Evolutionary conservation across 1,140 invertebrate species (phyloP).

Genomic region (Drosophila paulistorum): DNA sequence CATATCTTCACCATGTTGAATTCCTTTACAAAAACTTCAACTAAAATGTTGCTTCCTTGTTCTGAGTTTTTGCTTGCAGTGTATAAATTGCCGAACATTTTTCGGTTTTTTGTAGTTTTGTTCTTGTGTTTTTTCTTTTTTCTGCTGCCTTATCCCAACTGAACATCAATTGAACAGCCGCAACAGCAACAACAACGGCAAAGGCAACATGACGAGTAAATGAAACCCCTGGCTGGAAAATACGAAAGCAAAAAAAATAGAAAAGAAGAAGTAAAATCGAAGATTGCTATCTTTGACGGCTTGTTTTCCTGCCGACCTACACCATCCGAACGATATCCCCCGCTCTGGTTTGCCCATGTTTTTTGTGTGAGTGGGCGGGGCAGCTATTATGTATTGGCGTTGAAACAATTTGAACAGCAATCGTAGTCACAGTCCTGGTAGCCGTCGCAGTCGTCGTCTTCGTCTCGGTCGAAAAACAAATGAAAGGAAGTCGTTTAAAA

Average conservation of each 20-base stretch:
- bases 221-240: constrained; percentile 58
- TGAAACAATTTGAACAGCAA: constrained; percentile 82
- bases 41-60: background rate
- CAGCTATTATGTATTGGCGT: constrained; percentile 82
- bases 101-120: constrained; percentile 36
- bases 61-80: constrained; percentile 1
- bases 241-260: background rate
- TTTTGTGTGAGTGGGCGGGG: constrained; percentile 39
- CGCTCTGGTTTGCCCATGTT: background rate
- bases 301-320: constrained; percentile 71
- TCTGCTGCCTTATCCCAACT: constrained; percentile 58
- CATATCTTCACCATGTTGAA: too few species aligned
- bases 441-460: background rate
- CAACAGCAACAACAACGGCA: constrained; percentile 43
- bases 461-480: constrained; percentile 64
- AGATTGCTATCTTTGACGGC: constrained; percentile 83
- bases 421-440: constrained; percentile 21
- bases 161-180: constrained; percentile 72
- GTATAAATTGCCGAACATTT: constrained; percentile 47
- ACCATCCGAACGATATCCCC: background rate
- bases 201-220: constrained; percentile 69
- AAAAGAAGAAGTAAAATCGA: constrained; percentile 72
- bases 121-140: constrained; percentile 15
- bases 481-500: constrained; percentile 83
- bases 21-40: too few species aligned